Base-by-base conservation (phyloP, 2,888 invertebrate genomes). In the Caenorhabditis sinica region DNA sequence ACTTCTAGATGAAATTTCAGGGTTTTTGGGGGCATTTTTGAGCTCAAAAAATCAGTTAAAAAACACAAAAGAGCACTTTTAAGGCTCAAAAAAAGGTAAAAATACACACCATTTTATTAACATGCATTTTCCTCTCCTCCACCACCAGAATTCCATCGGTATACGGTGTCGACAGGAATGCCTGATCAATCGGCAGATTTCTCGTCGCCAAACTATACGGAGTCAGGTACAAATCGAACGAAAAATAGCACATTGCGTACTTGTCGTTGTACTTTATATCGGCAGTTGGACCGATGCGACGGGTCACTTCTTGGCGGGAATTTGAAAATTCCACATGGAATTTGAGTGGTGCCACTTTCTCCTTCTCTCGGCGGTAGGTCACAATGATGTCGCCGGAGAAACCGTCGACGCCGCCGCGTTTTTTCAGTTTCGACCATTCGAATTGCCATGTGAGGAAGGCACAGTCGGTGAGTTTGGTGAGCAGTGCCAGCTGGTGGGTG, bases 211-310 rank as follows among this genome's bases (percentile, higher is more conserved):
- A 15, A 36, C 23, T 36, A 9, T 40, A 61, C 17, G 61, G 61
- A 1, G n/a, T 40, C 3, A 61, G 23, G 20, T 13, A 23, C 36
- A 33, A 13, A 11, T 61, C 61, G n/a, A 61, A 61, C 0, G 61
- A 36, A 2, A 61, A 36, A 23, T 61, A 61, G 33, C 61, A 61
- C 17, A 20, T 61, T 23, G 61, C 20, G 15, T 40, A 61, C 23
- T 61, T 61, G 0, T 61, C 61, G 20, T 40, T 61, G 40, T 61
- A 61, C 20, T 61, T 61, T 2, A 61, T 40, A 61, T 61, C 61
- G 20, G 11, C 20, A 2, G 61, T 40, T 11, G 61, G 23, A 20
- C 61, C 61, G n/a, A 61, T 61, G 33, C 61, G n/a, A 33, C 61
- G 33, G 40, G 23, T 23, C 8, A 61, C 33, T n/a, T 61, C 40